phyloP scores from a whole-genome alignment of 2,888 invertebrate genomes.

The Junonia oenone region DNA sequence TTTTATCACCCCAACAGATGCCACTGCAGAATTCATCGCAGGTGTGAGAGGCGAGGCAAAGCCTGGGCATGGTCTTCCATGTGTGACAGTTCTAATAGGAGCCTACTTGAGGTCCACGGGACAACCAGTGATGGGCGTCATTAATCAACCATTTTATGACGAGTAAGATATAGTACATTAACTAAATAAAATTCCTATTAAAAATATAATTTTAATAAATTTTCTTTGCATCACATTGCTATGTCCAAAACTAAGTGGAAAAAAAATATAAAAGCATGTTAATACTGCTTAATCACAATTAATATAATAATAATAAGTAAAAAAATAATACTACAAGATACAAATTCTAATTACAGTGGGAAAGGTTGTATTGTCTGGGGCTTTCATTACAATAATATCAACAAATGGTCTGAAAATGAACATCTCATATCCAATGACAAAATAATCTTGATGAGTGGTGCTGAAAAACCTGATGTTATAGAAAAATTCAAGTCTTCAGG shows the following conservation, averaged over 20 bases:
- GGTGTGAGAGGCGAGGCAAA: slow-evolving; percentile 82
- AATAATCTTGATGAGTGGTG: slow-evolving; percentile 57
- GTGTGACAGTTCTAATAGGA: slow-evolving; percentile 95
- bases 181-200: too few species aligned
- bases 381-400: slow-evolving; percentile 41
- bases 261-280: background rate
- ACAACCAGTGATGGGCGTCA: slow-evolving; percentile 88
- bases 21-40: slow-evolving; percentile 94
- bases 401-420: slow-evolving; percentile 43
- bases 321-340: too few species aligned
- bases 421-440: slow-evolving; percentile 34
- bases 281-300: too few species aligned
- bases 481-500: slow-evolving; percentile 47
- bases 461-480: slow-evolving; percentile 51
- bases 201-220: too few species aligned
- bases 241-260: too few species aligned
- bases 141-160: slow-evolving; percentile 92
- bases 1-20: slow-evolving; percentile 81
- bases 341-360: too few species aligned
- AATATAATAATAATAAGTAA: too few species aligned
- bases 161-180: too few species aligned
- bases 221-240: too few species aligned
- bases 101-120: slow-evolving; percentile 87
- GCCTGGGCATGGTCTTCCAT: slow-evolving; percentile 86
- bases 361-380: slow-evolving; percentile 64